These are phyloP conservation scores for Melanostigma gelatinosum DNA, from an alignment of 2,113 vertebrate genomes.

Conservation along the genomic window DNA sequence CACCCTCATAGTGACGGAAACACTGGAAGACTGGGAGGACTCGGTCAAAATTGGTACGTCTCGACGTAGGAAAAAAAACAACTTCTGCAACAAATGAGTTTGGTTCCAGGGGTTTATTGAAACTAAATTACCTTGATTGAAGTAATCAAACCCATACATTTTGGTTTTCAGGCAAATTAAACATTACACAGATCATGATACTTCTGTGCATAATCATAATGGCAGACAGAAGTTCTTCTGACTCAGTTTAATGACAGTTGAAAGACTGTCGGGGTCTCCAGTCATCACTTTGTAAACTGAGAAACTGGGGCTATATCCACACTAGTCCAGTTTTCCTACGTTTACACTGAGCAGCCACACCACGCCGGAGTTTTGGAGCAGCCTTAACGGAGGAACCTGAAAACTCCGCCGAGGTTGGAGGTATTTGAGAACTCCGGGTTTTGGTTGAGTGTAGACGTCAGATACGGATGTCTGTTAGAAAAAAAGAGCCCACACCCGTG, in stretches of 20 bases:
- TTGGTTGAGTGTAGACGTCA: too few relatives aligned
- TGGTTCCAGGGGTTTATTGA: background rate
- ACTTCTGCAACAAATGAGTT: background rate
- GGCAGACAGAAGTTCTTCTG: background rate
- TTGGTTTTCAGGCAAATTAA: background rate
- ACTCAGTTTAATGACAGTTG: background rate
- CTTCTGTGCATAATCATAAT: background rate
- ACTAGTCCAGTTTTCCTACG: too few relatives aligned
- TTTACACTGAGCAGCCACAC: too few relatives aligned
- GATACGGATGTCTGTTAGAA: too few relatives aligned
- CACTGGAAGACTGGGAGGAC: constrained; percentile 98
- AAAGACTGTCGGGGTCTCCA: background rate
- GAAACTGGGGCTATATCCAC: constrained; percentile 4
- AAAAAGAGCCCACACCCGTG: too few relatives aligned
- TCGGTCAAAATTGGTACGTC: constrained; percentile 95
- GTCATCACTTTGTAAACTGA: constrained; percentile 19
- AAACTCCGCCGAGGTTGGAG: too few relatives aligned
- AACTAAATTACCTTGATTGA: background rate
- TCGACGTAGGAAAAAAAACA: background rate
- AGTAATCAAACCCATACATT: background rate
- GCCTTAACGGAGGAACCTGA: too few relatives aligned
- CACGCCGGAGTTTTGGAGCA: too few relatives aligned
- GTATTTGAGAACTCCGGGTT: too few relatives aligned
- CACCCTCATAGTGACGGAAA: constrained; percentile 96
- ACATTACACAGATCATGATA: background rate